Base-by-base conservation (phyloP, 2,888 invertebrate species). In the Megalurothrips usitatus region DNA sequence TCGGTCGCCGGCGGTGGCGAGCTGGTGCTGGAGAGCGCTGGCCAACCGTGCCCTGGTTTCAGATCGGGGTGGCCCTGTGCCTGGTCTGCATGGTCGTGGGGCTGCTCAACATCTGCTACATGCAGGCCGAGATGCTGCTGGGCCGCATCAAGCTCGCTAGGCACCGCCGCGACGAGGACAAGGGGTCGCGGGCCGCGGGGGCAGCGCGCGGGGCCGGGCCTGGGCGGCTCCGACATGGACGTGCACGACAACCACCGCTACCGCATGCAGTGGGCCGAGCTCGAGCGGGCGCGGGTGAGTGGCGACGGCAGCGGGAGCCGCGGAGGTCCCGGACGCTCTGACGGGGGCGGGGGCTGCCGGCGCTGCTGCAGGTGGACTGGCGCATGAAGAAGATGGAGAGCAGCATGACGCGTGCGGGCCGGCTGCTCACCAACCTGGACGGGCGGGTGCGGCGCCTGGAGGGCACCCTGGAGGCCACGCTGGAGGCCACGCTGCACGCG, bases 341-440 rank as follows among this genome's bases (percentile, higher is more conserved):
- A 43, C 34, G 34, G 3, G 34, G 34, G 34, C 34, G 34, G 34
- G 34, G 2, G 34, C 34, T 43, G 34, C 34, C 34, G 34, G n/a
- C 52, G 14, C 52, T 52, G 14, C 1, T 17, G 49, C 1, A 58
- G 58, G 17, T 58, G 17, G 68, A 75, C 68, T 75, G 68, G 68
- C 68, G 68, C 26, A 26, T 23, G 23, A 75, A 75, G 68, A 75
- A 75, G 68, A 23, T 75, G 68, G 68, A 75, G 68, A 26, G 26
- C 68, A 75, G 23, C 23, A 26, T 23, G 68, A 75, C 12, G 23
- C 26, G 68, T 12, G 68, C 68, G 0, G 68, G 23, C 23, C 26
- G 23, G 26, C 68, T 75, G 68, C 68, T 75, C 68, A 75, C 68
- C 68, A 75, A 75, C 68, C 68, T 75, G 68, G 68, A 75, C 68